Conservation (phyloP, 2,113 vertebrate species). For the Phrynosoma platyrhinos region DNA sequence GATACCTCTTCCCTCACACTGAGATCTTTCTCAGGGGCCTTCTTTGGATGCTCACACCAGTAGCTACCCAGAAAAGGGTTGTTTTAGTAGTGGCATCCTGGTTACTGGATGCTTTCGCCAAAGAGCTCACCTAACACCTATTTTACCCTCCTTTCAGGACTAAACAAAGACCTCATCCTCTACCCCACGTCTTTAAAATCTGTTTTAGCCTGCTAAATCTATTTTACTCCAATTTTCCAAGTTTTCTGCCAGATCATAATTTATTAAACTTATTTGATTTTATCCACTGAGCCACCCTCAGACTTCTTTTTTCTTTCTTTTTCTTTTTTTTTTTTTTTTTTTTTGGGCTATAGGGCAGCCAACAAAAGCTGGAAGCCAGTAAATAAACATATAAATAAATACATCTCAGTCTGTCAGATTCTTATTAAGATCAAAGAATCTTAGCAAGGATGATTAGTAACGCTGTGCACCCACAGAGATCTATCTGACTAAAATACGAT, state of each 20-base stretch:
- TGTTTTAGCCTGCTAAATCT: neutral
- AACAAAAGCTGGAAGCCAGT: too few species aligned
- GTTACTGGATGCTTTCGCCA: neutral
- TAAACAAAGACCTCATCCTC: neutral
- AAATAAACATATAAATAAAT: neutral
- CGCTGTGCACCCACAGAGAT: neutral
- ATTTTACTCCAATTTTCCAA: neutral
- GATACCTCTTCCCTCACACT: neutral
- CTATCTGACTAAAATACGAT: neutral
- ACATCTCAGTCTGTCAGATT: neutral
- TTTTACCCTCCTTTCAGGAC: neutral
- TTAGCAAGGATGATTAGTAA: conserved; percentile 22
- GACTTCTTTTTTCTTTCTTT: neutral
- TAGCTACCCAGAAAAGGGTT: neutral
- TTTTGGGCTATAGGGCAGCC: neutral
- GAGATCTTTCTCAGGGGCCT: neutral
- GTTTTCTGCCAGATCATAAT: neutral
- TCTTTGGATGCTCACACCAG: neutral
- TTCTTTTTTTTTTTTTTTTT: too few species aligned
- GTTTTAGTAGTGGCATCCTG: too few species aligned
- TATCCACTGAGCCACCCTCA: neutral
- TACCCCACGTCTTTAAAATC: neutral
- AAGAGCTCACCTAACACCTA: neutral
- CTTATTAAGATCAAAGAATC: neutral
- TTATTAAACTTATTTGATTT: neutral